Percentiles rank a stretch among this genome's conserved stretches.
Conservation (phyloP, 2,888 invertebrate genomes). For the Kuschelorhynchus macadamiae region DNA sequence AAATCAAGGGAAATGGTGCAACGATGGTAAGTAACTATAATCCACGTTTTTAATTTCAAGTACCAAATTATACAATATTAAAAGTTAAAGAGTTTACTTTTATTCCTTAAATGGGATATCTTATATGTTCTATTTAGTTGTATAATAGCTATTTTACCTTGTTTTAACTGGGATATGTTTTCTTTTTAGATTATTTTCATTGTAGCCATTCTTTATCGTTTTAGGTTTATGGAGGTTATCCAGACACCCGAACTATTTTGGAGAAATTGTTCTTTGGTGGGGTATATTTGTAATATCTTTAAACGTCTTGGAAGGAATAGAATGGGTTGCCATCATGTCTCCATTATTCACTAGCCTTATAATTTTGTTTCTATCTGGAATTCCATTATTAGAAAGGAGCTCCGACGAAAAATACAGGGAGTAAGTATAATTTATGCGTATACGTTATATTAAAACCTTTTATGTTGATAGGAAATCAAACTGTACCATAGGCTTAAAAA, state of each 20-base stretch:
- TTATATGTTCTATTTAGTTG: too few relatives aligned
- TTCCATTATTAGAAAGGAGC: conserved; percentile 88
- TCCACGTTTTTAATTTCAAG: too few relatives aligned
- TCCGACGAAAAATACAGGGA: conserved; percentile 92
- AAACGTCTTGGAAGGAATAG: conserved; percentile 86
- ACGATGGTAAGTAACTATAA: conserved; percentile 83
- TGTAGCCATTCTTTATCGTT: conserved; percentile 21
- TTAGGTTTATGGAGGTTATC: conserved; percentile 82
- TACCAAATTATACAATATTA: too few relatives aligned
- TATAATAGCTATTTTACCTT: too few relatives aligned
- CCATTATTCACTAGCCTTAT: conserved; percentile 90
- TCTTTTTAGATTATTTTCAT: too few relatives aligned
- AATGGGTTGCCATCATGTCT: conserved; percentile 90
- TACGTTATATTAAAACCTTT: too few relatives aligned
- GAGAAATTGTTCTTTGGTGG: conserved; percentile 95
- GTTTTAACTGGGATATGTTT: too few relatives aligned
- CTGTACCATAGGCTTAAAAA: too few relatives aligned
- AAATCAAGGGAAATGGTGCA: conserved; percentile 94
- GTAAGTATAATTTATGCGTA: conserved; percentile 71
- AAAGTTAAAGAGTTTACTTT: too few relatives aligned
- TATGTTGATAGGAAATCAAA: too few relatives aligned
- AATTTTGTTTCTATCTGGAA: conserved; percentile 91
- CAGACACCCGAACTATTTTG: conserved; percentile 95
- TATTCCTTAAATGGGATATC: too few relatives aligned
- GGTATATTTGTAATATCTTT: conserved; percentile 91